A percentile compares a stretch with the other conserved stretches of the same genome.
Evolutionary conservation across 2,888 invertebrate species (phyloP).

Genomic region (Deladenus siricidicola): DNA sequence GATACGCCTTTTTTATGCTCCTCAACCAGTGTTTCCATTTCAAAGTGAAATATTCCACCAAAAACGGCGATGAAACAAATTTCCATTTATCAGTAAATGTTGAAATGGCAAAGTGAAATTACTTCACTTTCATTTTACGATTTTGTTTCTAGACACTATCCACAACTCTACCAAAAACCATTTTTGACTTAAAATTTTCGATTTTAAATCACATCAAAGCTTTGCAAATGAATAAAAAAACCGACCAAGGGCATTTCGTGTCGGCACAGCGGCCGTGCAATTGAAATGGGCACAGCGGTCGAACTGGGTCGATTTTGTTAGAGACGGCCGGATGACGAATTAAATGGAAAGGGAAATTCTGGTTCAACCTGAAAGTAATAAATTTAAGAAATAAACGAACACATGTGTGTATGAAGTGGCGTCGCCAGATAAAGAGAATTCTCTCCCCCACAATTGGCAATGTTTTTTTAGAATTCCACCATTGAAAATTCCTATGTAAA

Average conservation of each 20-base stretch:
- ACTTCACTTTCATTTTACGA: background rate
- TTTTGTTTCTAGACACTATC: background rate
- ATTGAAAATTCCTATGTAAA: too few relatives aligned
- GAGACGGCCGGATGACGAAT: constrained; percentile 6
- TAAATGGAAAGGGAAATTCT: constrained; percentile 5
- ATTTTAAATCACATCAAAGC: background rate
- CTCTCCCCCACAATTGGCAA: too few relatives aligned
- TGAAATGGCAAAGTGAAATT: too few relatives aligned
- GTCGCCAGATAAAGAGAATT: background rate
- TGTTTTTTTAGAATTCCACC: too few relatives aligned
- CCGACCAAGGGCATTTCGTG: constrained; percentile 5
- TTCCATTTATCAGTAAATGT: too few relatives aligned
- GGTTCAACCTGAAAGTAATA: background rate
- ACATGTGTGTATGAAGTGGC: too few relatives aligned
- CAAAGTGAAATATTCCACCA: too few relatives aligned
- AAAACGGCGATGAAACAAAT: too few relatives aligned
- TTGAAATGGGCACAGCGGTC: constrained; percentile 7
- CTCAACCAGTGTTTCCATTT: too few relatives aligned
- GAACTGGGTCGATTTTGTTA: constrained; percentile 1
- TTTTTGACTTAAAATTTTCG: background rate
- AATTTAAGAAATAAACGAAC: background rate
- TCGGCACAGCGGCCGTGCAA: constrained; percentile 10
- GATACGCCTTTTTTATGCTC: too few relatives aligned
- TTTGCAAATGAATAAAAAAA: background rate
- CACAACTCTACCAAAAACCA: background rate